Conservation (phyloP, 1,140 invertebrate genomes). For the Aphelinus certus region DNA sequence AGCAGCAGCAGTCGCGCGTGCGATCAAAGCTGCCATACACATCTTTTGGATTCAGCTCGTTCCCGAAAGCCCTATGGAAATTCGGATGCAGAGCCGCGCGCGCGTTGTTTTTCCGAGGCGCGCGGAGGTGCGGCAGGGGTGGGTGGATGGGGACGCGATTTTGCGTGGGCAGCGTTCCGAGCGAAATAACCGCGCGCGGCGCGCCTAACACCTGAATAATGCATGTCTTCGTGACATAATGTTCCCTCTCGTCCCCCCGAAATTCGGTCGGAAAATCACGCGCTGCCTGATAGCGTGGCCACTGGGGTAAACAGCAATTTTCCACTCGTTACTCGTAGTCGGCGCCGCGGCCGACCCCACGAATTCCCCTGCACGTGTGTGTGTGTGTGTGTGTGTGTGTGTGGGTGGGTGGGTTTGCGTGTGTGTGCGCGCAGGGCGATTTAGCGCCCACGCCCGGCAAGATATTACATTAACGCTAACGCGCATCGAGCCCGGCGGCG, state of each 20-base stretch:
- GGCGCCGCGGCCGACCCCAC: too few species aligned
- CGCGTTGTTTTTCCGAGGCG: neutral
- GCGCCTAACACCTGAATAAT: neutral
- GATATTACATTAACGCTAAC: neutral
- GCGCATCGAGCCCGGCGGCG: neutral
- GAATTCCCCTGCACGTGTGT: too few species aligned
- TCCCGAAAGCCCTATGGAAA: neutral
- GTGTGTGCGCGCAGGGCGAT: neutral
- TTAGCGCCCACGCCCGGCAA: neutral
- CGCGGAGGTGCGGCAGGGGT: too few species aligned
- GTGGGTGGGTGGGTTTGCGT: too few species aligned
- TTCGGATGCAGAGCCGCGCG: neutral
- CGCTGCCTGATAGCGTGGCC: too few species aligned
- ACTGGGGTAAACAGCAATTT: conserved; percentile 1
- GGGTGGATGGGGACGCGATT: neutral
- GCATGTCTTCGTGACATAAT: conserved; percentile 5
- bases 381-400: too few species aligned
- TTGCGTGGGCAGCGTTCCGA: neutral
- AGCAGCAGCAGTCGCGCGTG: too few species aligned
- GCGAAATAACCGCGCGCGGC: neutral
- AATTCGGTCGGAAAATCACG: too few species aligned
- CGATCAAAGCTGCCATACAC: too few species aligned
- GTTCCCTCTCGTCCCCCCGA: neutral
- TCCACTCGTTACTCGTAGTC: neutral
- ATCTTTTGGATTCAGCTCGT: too few species aligned